Base-by-base conservation (phyloP, 2,113 vertebrate genomes). In the Phrynocephalus versicolor region DNA sequence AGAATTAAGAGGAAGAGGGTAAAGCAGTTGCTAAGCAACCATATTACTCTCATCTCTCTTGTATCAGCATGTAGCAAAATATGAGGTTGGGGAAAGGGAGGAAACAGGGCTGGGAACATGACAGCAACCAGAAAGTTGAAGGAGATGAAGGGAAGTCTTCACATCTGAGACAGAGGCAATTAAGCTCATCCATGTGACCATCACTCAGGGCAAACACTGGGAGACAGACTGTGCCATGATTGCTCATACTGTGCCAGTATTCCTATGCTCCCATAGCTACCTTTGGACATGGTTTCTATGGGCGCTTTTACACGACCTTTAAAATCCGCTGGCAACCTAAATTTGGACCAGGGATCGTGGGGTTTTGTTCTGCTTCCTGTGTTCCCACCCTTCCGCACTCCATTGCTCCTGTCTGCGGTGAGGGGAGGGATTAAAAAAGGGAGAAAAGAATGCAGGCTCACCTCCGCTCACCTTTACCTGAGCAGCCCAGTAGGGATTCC, bases 11-110 rank as follows among this genome's bases (percentile, higher is more conserved):
- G 81, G 39, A 64, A 37, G 21, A 74, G 39, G 33, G n/a, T 39
- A 73, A 15, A 3, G 39, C 21, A 14, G 84, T 85, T 85, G 84
- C 77, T 80, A 85, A 23, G 84, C 77, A 81, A 85, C 84, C 30
- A 51, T 55, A n/a, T 39, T 35, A 21, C 57, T 85, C 39, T 73
- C 39, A 69, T 85, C 64, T 35, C 33, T 45, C 23, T n/a, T 41
- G 69, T 57, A 51, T 65, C 69, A 39, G 19, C 73, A 33, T 23
- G 58, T n/a, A 74, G 45, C 62, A 35, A 77, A 84, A 58, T 25
- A 67, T 25, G 33, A 82, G 76, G 19, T 51, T 55, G 25, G 23
- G 19, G 3, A 2, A 21, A 9, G 39, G 58, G 74, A 25, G 35
- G 71, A 33, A 5, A 30, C 14, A 80, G 23, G 9, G 19, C 25